Percentiles rank a stretch among this genome's conserved stretches.
Evolutionary conservation across 2,888 invertebrate genomes (phyloP).

Genomic region (Drosophila putrida): DNA sequence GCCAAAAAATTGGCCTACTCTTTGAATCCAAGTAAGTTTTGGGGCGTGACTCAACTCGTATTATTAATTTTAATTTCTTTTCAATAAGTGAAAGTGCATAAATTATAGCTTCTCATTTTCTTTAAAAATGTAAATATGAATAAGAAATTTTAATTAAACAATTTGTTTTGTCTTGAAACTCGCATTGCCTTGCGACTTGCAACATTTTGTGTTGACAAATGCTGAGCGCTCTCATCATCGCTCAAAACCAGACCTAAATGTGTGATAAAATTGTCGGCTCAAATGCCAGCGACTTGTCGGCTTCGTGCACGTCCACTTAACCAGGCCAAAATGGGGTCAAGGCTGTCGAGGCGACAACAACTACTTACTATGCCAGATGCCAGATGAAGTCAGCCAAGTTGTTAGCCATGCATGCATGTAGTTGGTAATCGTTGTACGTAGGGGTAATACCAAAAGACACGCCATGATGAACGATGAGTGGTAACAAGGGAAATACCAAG

Average conservation of each 20-base stretch:
- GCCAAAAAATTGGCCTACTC: conserved; percentile 93
- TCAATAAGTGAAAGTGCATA: conserved; percentile 74
- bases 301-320: conserved; percentile 68
- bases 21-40: conserved; percentile 90
- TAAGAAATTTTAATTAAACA: not conserved
- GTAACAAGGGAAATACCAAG: conserved; percentile 47
- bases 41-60: conserved; percentile 27
- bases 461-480: conserved; percentile 32
- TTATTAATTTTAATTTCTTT: conserved; percentile 36
- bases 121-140: conserved; percentile 1
- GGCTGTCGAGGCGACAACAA: conserved; percentile 54
- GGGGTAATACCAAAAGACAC: conserved; percentile 36
- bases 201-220: conserved; percentile 29
- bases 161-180: conserved; percentile 1
- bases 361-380: conserved; percentile 39
- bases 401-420: conserved; percentile 25
- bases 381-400: conserved; percentile 41
- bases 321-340: conserved; percentile 70
- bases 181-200: conserved; percentile 3
- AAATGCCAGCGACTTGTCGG: conserved; percentile 22
- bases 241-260: conserved; percentile 44
- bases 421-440: conserved; percentile 22
- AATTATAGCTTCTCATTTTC: conserved; percentile 36
- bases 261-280: conserved; percentile 40
- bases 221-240: conserved; percentile 1